A percentile compares a stretch with the other conserved stretches of the same genome.
These are phyloP conservation scores for Chelon auratus DNA, from an alignment of 2,797 vertebrate genomes.

Conservation along the genomic window DNA sequence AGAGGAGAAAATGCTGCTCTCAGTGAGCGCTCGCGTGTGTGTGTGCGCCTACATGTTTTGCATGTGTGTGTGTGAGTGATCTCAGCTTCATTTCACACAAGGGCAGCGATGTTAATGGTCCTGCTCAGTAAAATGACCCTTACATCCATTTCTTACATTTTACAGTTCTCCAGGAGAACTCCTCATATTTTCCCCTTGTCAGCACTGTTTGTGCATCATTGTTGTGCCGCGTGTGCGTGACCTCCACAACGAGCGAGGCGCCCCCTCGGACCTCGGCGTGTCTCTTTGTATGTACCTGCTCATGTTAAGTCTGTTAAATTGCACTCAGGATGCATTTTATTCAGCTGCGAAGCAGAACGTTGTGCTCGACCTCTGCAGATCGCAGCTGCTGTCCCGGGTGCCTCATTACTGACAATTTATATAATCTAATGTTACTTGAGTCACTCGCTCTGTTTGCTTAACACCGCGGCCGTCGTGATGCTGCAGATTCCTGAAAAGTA, in stretches of 20 bases:
- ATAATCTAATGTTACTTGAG: constrained; percentile 57
- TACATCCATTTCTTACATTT: constrained; percentile 72
- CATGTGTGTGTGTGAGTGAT: constrained; percentile 39
- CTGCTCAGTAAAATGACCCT: constrained; percentile 79
- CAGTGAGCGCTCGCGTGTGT: constrained; percentile 24
- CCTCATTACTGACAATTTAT: constrained; percentile 69
- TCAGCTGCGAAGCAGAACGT: constrained; percentile 40
- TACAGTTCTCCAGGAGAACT: constrained; percentile 47
- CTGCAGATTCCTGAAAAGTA: constrained; percentile 27
- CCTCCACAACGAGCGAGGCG: constrained; percentile 55
- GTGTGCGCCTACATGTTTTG: constrained; percentile 3
- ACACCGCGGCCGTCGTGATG: neutral
- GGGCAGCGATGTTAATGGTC: constrained; percentile 75
- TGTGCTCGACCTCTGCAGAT: constrained; percentile 58
- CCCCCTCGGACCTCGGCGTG: constrained; percentile 62
- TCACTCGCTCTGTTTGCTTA: constrained; percentile 24
- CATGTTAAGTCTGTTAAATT: constrained; percentile 68
- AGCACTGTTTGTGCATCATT: constrained; percentile 67
- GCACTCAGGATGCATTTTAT: constrained; percentile 60
- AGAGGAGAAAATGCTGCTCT: constrained; percentile 47
- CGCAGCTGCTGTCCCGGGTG: constrained; percentile 50
- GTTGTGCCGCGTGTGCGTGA: constrained; percentile 44
- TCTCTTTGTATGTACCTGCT: constrained; percentile 69
- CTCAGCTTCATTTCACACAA: constrained; percentile 67
- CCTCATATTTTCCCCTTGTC: constrained; percentile 69